phyloP scores from a whole-genome alignment of 2,797 vertebrate species.

The Synanceia verrucosa region DNA sequence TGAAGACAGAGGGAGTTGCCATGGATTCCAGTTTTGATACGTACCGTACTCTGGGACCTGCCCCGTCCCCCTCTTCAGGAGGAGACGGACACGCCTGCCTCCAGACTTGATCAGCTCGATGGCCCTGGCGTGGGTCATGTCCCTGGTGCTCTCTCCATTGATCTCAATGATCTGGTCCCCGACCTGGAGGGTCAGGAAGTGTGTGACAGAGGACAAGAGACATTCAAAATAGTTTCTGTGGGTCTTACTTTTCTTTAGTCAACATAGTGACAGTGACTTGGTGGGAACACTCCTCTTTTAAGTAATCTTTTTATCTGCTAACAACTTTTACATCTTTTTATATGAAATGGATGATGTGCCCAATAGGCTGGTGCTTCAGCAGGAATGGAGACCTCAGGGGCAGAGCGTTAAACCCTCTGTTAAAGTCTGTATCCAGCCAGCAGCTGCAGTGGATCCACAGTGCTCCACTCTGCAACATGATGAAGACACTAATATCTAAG shows the following conservation, averaged over 20 bases:
- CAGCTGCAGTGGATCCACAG: slow-evolving; percentile 41
- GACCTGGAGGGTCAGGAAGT: slow-evolving; percentile 81
- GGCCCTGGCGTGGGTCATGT: slow-evolving; percentile 96
- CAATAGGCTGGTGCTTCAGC: slow-evolving; percentile 59
- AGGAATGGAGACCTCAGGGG: slow-evolving; percentile 52
- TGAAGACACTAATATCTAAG: no score
- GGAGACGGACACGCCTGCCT: slow-evolving; percentile 91
- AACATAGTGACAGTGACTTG: no score
- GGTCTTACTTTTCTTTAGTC: no score
- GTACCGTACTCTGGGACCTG: slow-evolving; percentile 98
- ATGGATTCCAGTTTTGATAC: slow-evolving; percentile 31
- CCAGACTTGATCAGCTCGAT: slow-evolving; percentile 99
- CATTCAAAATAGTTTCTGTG: background rate
- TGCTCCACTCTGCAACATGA: slow-evolving; percentile 57
- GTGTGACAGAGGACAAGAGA: slow-evolving; percentile 16
- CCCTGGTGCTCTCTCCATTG: slow-evolving; percentile 96
- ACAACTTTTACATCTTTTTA: no score
- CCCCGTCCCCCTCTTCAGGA: slow-evolving; percentile 95
- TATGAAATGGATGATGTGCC: slow-evolving; percentile 76
- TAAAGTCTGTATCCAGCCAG: slow-evolving; percentile 37
- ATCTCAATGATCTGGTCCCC: slow-evolving; percentile 99
- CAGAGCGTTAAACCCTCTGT: slow-evolving; percentile 18
- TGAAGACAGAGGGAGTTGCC: background rate
- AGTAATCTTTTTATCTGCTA: no score
- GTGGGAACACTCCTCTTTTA: no score